Conservation (phyloP, 35 echinoderm and acorn worm genomes). For the Apostichopus japonicus region DNA sequence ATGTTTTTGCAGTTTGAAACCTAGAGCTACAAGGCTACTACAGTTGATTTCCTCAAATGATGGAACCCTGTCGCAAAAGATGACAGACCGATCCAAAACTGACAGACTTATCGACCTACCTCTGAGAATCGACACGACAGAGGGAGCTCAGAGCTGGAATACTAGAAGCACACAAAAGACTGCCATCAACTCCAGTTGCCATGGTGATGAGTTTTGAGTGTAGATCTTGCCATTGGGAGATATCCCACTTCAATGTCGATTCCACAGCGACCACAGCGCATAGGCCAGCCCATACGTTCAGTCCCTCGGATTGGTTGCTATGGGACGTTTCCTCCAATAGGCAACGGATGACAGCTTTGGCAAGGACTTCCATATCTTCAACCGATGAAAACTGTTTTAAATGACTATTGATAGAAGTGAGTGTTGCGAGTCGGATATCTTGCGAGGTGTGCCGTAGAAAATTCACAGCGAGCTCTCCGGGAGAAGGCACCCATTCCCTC, state of each 20-base stretch:
- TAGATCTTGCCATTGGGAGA: not conserved
- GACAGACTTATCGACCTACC: not conserved
- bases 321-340: not conserved
- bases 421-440: not conserved
- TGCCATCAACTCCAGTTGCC: not conserved
- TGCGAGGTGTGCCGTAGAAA: not conserved
- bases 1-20: too few relatives aligned
- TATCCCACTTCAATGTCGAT: not conserved
- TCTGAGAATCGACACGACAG: not conserved
- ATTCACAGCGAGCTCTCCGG: not conserved
- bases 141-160: constrained; percentile 1
- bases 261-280: not conserved
- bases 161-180: not conserved
- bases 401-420: not conserved
- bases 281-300: not conserved
- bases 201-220: not conserved
- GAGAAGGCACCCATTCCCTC: not conserved
- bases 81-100: too few relatives aligned
- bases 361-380: not conserved
- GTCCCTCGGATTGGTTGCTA: constrained; percentile 1
- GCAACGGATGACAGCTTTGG: not conserved
- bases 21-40: too few relatives aligned
- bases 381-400: not conserved
- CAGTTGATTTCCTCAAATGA: too few relatives aligned
- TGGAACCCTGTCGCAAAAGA: too few relatives aligned